These are phyloP conservation scores for Oreocharis arfaki DNA, from an alignment of 2,113 vertebrate species.

Conservation along the genomic window DNA sequence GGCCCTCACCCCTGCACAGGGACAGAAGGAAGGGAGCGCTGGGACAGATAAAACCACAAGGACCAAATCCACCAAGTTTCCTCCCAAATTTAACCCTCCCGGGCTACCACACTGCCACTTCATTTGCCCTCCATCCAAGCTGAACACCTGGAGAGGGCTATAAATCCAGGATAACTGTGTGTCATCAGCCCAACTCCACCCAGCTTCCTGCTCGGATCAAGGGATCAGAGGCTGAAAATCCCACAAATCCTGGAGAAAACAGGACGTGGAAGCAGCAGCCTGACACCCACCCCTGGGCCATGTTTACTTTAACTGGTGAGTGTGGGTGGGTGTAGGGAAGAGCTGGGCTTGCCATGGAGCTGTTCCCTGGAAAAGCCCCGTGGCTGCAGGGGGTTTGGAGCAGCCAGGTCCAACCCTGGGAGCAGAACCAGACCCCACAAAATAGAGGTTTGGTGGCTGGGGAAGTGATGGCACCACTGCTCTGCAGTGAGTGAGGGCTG, in stretches of 20 bases:
- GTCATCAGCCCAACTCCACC: not conserved
- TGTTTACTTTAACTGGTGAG: not conserved
- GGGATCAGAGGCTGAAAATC: not conserved
- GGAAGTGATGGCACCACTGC: not conserved
- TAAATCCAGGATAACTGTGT: not conserved
- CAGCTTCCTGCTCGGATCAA: not conserved
- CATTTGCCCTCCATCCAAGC: not conserved
- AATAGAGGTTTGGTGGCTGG: rapidly evolving
- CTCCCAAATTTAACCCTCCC: not conserved
- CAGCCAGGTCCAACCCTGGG: not conserved
- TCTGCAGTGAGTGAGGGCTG: not conserved
- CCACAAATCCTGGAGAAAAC: not conserved
- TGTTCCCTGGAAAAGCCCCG: not conserved
- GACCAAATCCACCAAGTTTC: not conserved
- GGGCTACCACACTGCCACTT: not conserved
- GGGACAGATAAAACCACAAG: not conserved
- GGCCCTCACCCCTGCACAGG: not conserved
- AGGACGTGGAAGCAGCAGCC: not conserved
- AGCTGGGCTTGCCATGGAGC: not conserved
- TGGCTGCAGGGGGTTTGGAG: not conserved
- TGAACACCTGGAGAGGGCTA: not conserved
- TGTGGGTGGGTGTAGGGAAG: not conserved
- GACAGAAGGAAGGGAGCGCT: not conserved
- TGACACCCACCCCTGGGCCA: not conserved
- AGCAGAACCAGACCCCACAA: not conserved